Evolutionary conservation across 53 echinoderm and acorn worm species (phyloP), one percentile per base, ranked within the genome.

Genomic region (Temnopleurus reevesii): DNA sequence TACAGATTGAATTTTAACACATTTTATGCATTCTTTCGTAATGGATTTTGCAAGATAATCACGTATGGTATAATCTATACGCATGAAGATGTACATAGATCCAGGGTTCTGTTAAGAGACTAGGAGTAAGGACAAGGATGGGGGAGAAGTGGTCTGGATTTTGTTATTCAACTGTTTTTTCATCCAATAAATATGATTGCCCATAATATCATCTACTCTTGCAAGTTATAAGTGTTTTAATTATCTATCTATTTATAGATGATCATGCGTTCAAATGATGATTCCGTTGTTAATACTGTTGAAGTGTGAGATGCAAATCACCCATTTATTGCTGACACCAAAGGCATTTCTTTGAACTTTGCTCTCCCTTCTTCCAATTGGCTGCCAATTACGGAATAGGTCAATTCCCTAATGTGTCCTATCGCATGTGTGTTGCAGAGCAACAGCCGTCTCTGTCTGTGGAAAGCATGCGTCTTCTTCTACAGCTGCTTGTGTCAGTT

Each of bases 401-500:
- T 71, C 71, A 41, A 71, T 71, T 41, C 41, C 23, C 2, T 63
- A 31, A 63, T 17, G 33, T 63, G 63, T 63, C 34, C 34, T 63
- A 17, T 63, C 33, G 30, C 63, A 12, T 34, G 63, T 71, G 71
- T 38, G 41, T 41, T 71, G 19, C 23, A 21, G 1, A 71, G 41
- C 19, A 41, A 41, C 41, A 23, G 38, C 36, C 71, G 28, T 41
- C 71, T 43, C 2, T 21, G 41, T 71, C 65, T 27, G 41, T 41
- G 19, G 23, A 38, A 71, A 36, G 41, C 23, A 41, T 71, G 36
- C 36, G n/a, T 41, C 38, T 6, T 19, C 41, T 12, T 36, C 19
- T 71, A 41, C 71, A 71, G 71, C 71, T 71, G 71, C n/a, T 41
- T 71, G 5, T 41, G 41, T 71, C 71, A 71, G 36, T 43, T 71